Base-by-base conservation (phyloP, 2,113 vertebrate species). In the Parus major region DNA sequence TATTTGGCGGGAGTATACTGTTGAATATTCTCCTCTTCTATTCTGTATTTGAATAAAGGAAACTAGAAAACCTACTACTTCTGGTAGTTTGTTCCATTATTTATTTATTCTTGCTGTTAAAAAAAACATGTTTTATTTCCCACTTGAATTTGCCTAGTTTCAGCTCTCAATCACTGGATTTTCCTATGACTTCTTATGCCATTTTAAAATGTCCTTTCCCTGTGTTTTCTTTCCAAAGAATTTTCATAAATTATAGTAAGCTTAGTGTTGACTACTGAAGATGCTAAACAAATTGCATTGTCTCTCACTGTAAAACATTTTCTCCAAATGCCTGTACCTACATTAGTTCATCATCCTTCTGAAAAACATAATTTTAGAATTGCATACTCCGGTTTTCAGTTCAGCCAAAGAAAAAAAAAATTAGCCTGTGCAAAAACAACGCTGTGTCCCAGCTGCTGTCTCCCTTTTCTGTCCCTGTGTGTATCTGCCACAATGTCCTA, bases 81-180 rank as follows among this genome's bases (percentile, higher is more conserved):
- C 27, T 70, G 47, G 8, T 70, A 63, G 12, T 57, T 69, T 70
- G 11, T 73, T 78, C n/a, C 25, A 60, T 82, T 66, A 71, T 60
- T 91, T 83, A 50, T 86, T 94, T 82, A 66, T 18, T 68, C 53
- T 23, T 76, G 10, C 35, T 63, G 33, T 79, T 82, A 56, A 93
- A 86, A 94, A 61, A 15, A 1, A 1, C 15, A 4, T n/a, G 13
- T 21, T 82, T 93, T 64, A 47, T 88, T 91, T 93, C 33, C 69
- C 52, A 42, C 81, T 92, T 70, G 68, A 70, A 73, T 78, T 93
- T 71, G 42, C 78, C 42, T 83, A 12, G 18, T 91, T 96, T 96
- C 50, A 66, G 12, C 47, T 84, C 42, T 25, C 59, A 77, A 0
- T 90, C 55, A 39, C 35, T 81, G 65, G 5, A n/a, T 66, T 95